Evolutionary conservation across 2,113 vertebrate genomes (phyloP).

Genomic region (Cygnus buccinator): DNA sequence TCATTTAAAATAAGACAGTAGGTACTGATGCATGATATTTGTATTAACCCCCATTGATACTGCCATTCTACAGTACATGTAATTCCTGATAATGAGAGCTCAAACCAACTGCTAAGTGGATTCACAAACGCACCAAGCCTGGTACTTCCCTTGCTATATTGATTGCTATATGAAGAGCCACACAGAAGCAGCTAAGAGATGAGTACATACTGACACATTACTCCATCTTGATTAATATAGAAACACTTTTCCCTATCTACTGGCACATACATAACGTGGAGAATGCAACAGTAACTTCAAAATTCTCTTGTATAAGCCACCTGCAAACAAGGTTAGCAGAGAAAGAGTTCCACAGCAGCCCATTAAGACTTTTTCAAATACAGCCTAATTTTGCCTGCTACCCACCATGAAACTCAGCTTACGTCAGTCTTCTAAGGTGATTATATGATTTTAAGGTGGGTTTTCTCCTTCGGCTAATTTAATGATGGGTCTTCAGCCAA

Average conservation of each 20-base stretch:
- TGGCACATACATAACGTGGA: background rate
- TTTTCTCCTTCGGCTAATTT: background rate
- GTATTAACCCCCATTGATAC: background rate
- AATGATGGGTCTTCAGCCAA: background rate
- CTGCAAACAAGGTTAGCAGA: background rate
- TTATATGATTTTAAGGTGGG: background rate
- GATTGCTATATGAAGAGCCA: background rate
- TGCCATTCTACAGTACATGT: background rate
- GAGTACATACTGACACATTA: accelerated
- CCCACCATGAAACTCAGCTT: background rate
- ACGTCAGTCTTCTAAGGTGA: background rate
- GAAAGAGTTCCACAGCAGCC: background rate
- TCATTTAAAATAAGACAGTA: background rate
- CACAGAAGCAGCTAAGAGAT: background rate
- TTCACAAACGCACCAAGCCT: background rate
- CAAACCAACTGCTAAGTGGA: background rate
- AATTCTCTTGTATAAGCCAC: background rate
- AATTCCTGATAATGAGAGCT: background rate
- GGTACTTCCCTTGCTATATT: background rate
- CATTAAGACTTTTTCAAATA: background rate
- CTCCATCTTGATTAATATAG: background rate
- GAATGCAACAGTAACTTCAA: background rate
- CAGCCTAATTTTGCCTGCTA: background rate
- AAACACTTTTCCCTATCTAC: background rate
- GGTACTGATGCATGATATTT: background rate